Percentiles rank a stretch among this genome's conserved stretches.
Conservation (phyloP, 2,113 vertebrate species). For the Nothocercus julius region DNA sequence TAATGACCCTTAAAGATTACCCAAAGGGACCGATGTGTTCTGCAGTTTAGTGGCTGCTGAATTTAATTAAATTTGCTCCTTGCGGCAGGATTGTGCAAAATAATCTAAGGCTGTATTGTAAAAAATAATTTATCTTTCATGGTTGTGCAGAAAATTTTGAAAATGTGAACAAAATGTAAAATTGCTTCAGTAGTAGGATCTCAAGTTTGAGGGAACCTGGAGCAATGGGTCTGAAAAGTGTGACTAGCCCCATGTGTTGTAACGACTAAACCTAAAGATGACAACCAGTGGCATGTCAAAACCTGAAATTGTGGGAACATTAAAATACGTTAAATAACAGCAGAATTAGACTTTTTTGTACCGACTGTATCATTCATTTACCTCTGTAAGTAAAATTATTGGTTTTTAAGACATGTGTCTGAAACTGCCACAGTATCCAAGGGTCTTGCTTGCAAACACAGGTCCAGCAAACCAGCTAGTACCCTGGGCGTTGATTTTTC, state of each 20-base stretch:
- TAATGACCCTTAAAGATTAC: not conserved
- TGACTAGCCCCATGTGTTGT: not conserved
- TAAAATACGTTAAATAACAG: not conserved
- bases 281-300: not conserved
- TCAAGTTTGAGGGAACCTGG: not conserved
- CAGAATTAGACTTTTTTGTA: not conserved
- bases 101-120: constrained; percentile 17
- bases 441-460: not conserved
- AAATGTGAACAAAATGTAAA: constrained; percentile 30
- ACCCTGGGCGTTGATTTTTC: not conserved
- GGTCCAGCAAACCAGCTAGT: not conserved
- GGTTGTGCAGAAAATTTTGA: constrained; percentile 27
- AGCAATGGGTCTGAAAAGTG: not conserved
- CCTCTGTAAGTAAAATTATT: not conserved
- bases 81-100: constrained; percentile 30
- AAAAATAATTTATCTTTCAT: constrained; percentile 7
- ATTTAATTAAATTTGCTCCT: constrained; percentile 7
- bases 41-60: constrained; percentile 54
- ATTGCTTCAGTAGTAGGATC: not conserved
- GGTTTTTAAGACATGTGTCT: not conserved
- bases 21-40: not conserved
- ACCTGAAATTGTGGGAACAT: not conserved
- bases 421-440: not conserved
- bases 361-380: not conserved
- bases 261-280: constrained; percentile 45